Percentiles rank a stretch among this genome's conserved stretches.
Evolutionary conservation across 2,797 vertebrate species (phyloP).

Genomic region (Botia kubotai): DNA sequence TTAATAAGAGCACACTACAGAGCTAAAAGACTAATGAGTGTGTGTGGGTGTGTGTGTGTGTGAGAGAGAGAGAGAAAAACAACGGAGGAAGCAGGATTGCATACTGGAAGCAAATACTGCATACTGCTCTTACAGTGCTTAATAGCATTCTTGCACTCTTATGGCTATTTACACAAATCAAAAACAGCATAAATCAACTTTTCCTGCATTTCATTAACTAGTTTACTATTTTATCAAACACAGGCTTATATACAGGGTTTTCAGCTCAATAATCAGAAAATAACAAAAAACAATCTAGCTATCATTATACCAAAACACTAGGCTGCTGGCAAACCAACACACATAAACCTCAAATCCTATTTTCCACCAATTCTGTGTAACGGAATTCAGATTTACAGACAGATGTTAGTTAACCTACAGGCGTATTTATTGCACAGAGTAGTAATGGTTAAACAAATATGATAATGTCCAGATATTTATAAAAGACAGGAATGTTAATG

Average conservation of each 20-base stretch:
- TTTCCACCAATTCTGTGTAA: background rate
- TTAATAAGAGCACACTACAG: background rate
- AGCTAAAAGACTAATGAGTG: background rate
- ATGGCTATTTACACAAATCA: background rate
- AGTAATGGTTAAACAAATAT: no score
- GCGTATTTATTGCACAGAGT: no score
- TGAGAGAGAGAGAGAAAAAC: background rate
- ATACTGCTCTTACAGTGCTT: conserved; percentile 52
- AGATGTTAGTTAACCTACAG: no score
- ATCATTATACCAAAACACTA: background rate
- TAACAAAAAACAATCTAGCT: background rate
- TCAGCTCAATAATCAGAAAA: no score
- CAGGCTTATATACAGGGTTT: background rate
- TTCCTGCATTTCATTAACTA: background rate
- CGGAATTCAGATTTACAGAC: no score
- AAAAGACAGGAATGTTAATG: no score
- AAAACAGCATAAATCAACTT: background rate
- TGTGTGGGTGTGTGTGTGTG: no score
- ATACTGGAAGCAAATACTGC: conserved; percentile 22
- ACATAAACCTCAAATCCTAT: background rate
- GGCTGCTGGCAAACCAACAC: background rate
- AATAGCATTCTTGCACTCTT: conserved; percentile 57
- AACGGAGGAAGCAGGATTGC: no score
- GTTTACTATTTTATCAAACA: background rate
- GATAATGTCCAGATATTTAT: no score